Conservation (phyloP, 2,888 invertebrate genomes). For the Leucoma salicis region DNA sequence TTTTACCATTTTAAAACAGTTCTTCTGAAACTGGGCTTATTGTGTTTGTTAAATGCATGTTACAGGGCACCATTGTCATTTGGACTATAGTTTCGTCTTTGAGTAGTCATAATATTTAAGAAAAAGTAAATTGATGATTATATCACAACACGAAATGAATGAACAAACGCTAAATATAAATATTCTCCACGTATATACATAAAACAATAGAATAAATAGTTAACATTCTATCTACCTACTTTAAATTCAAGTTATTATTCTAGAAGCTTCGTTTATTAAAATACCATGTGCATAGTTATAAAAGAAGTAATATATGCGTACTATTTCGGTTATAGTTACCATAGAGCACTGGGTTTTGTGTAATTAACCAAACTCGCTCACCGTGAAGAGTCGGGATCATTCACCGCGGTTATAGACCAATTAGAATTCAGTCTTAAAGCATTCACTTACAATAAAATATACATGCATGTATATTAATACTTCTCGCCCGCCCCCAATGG, state of each 20-base stretch:
- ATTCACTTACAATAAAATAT: neutral
- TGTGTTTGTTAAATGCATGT: too few relatives aligned
- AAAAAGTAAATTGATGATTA: too few relatives aligned
- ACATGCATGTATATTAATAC: neutral
- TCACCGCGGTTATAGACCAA: constrained; percentile 39
- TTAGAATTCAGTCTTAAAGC: constrained; percentile 10
- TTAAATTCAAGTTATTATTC: neutral
- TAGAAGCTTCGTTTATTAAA: constrained; percentile 22
- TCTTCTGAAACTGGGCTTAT: too few relatives aligned
- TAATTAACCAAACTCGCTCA: constrained; percentile 60
- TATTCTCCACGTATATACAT: neutral
- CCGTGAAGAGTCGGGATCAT: constrained; percentile 57
- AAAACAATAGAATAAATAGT: neutral
- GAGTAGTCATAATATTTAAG: too few relatives aligned
- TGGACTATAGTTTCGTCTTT: too few relatives aligned
- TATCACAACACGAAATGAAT: neutral
- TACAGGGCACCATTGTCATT: too few relatives aligned
- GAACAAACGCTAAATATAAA: neutral
- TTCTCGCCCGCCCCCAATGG: neutral
- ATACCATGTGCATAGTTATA: constrained; percentile 25
- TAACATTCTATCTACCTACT: neutral
- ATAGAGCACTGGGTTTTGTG: constrained; percentile 57
- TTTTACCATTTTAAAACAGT: too few relatives aligned
- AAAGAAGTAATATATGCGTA: constrained; percentile 36
- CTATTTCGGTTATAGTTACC: constrained; percentile 37